A percentile compares a stretch with the other conserved stretches of the same genome.
Conservation (phyloP, 2,888 invertebrate species). For the Steinernema scapterisci region DNA sequence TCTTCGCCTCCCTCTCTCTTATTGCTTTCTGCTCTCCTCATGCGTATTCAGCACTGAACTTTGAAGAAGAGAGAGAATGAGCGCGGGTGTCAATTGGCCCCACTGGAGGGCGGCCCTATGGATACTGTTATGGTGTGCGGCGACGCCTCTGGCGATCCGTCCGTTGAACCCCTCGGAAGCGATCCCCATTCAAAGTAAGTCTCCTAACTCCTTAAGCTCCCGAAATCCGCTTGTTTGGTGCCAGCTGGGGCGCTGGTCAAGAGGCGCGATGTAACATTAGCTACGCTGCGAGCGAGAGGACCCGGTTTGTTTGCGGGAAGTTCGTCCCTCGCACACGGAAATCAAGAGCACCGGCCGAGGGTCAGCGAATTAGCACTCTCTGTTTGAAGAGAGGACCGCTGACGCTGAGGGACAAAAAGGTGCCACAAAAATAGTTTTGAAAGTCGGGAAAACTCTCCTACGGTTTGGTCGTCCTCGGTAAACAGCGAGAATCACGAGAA, state of each 20-base stretch:
- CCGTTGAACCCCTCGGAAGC: not conserved
- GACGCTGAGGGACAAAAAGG: not conserved
- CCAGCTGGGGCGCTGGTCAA: conserved; percentile 19
- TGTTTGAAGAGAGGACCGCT: not conserved
- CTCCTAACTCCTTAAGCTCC: not conserved
- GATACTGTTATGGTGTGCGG: not conserved
- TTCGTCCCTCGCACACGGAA: not conserved
- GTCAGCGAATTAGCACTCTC: conserved; percentile 23
- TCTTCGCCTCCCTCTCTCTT: not conserved
- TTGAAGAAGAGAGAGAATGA: conserved; percentile 3
- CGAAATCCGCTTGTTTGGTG: not conserved
- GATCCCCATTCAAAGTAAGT: conserved; percentile 18
- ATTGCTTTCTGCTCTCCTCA: not conserved
- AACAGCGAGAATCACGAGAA: not conserved
- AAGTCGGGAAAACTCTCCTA: not conserved
- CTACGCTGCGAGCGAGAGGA: not conserved
- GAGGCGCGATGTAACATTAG: conserved; percentile 13
- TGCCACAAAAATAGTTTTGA: not conserved
- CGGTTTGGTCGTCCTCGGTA: not conserved
- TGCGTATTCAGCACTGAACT: conserved; percentile 17
- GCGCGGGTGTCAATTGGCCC: conserved; percentile 15
- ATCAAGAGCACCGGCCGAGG: not conserved
- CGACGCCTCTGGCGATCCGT: conserved; percentile 19
- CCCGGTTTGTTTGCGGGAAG: conserved; percentile 14
- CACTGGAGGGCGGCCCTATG: conserved; percentile 9